Percentiles rank a stretch among this genome's conserved stretches.
These are phyloP conservation scores for Aphelocoma californica DNA, from an alignment of 2,797 vertebrate species.

Conservation along the genomic window DNA sequence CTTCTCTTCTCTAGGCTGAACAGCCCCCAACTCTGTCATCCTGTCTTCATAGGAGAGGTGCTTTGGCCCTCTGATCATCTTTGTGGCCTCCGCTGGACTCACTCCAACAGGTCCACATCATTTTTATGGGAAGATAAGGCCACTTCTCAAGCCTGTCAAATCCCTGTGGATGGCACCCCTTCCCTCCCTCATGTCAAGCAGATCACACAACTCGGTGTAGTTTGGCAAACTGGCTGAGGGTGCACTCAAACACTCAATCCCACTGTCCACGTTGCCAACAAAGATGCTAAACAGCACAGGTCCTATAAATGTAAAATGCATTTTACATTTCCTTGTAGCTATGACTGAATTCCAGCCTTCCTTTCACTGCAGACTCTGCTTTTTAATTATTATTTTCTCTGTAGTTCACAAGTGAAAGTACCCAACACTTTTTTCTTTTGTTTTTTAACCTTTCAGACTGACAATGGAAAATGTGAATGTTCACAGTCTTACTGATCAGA, in stretches of 20 bases:
- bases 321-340: background rate
- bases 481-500: background rate
- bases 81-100: background rate
- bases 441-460: background rate
- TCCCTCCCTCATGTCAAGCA: background rate
- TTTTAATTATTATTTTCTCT: background rate
- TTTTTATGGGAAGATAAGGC: background rate
- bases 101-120: background rate
- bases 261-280: background rate
- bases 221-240: background rate
- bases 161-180: background rate
- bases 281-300: background rate
- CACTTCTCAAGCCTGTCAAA: background rate
- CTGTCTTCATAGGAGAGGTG: background rate
- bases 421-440: background rate
- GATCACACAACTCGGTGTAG: fast-evolving
- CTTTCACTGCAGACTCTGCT: background rate
- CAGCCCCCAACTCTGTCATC: background rate
- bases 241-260: background rate
- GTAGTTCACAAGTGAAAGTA: background rate
- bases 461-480: background rate
- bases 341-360: background rate
- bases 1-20: background rate
- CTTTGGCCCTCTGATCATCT: background rate
- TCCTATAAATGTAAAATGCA: background rate